Evolutionary conservation across 1,140 invertebrate species (phyloP).

Genomic region (Telenomus remus): DNA sequence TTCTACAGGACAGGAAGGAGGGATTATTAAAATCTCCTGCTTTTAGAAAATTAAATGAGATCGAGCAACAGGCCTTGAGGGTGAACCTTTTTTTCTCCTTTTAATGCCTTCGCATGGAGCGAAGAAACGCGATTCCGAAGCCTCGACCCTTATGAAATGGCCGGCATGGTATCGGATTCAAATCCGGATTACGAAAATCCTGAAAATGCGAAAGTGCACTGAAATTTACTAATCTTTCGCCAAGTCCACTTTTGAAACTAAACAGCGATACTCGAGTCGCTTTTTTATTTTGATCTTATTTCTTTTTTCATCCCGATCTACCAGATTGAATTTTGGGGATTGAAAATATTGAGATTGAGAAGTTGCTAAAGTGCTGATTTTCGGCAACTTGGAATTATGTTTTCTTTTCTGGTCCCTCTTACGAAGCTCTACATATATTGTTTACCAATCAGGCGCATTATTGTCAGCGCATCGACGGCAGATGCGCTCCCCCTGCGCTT

Average conservation of each 20-base stretch:
- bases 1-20: background rate
- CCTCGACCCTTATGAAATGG: constrained; percentile 53
- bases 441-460: constrained; percentile 48
- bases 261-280: background rate
- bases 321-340: no score
- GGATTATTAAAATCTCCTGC: constrained; percentile 10
- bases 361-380: no score
- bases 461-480: constrained; percentile 46
- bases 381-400: no score
- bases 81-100: constrained; percentile 26
- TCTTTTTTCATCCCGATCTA: background rate
- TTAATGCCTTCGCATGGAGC: constrained; percentile 13
- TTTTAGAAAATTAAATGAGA: constrained; percentile 59
- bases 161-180: constrained; percentile 35
- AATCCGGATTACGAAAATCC: constrained; percentile 40
- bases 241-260: constrained; percentile 10
- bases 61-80: constrained; percentile 43
- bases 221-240: constrained; percentile 39
- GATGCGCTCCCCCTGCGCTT: constrained; percentile 40
- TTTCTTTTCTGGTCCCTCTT: background rate
- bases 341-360: no score
- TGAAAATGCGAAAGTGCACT: constrained; percentile 35
- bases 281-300: constrained; percentile 12
- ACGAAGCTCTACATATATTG: constrained; percentile 2
- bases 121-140: constrained; percentile 40